phyloP scores from a whole-genome alignment of 1,140 invertebrate species.

The Tetragonula clypearis region DNA sequence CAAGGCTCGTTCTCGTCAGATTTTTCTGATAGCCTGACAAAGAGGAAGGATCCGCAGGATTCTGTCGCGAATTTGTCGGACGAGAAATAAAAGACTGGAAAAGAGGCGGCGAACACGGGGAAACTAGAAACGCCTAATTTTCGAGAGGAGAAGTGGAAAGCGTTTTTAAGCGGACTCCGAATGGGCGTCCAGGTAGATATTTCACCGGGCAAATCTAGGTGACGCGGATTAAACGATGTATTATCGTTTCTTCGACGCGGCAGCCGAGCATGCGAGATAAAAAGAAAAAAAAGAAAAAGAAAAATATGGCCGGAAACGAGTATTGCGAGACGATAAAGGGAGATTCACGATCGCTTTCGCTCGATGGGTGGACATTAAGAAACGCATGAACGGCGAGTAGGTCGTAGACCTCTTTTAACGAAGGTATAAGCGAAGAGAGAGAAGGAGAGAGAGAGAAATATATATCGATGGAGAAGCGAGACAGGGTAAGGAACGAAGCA shows the following conservation, averaged over 20 bases:
- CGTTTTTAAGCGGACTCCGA: neutral
- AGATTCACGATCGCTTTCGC: constrained; percentile 55
- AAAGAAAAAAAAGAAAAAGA: constrained; percentile 9
- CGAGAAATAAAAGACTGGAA: neutral
- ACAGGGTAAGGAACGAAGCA: constrained; percentile 35
- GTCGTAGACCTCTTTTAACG: constrained; percentile 54
- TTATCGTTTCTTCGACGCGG: constrained; percentile 20
- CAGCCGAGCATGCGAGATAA: neutral
- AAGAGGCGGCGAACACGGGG: neutral
- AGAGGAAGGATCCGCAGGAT: too few relatives aligned
- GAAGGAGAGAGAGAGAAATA: too few relatives aligned
- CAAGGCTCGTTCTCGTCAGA: neutral
- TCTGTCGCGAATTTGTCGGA: neutral
- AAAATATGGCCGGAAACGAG: constrained; percentile 10
- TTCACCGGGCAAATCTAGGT: constrained; percentile 29
- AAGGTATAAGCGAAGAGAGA: constrained; percentile 16
- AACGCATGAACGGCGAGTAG: constrained; percentile 45
- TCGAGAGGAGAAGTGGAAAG: neutral
- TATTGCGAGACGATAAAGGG: constrained; percentile 56
- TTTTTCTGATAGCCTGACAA: neutral
- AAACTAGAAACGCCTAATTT: neutral
- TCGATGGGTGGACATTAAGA: constrained; percentile 58
- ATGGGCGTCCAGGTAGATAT: constrained; percentile 7
- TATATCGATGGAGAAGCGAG: neutral
- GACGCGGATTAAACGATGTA: constrained; percentile 34